These are phyloP conservation scores for Halisarca cf. caerulea DNA, from an alignment of 37 sponge, comb jelly and placozoan species.

Conservation along the genomic window DNA sequence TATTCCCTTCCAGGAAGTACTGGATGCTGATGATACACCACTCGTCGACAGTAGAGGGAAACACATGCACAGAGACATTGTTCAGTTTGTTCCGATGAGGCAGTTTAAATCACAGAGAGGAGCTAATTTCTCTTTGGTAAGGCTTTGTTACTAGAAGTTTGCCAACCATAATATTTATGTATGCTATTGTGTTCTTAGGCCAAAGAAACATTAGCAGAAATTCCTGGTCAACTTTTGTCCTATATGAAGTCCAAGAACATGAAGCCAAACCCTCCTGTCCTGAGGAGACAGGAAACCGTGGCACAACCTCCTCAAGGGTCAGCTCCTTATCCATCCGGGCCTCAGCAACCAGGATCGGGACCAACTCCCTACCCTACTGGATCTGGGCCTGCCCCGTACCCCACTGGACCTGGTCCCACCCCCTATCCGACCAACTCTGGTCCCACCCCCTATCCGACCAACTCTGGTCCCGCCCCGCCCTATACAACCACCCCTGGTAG, in stretches of 20 bases:
- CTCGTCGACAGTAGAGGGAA: slow-evolving; percentile 56
- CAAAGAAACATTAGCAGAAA: slow-evolving; percentile 86
- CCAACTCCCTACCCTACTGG: too few relatives aligned
- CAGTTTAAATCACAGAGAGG: slow-evolving; percentile 51
- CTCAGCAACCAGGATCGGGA: too few relatives aligned
- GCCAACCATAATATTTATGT: too few relatives aligned
- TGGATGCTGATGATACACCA: slow-evolving; percentile 91
- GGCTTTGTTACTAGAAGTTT: not conserved
- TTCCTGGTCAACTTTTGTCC: slow-evolving; percentile 72
- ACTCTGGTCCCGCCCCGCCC: too few relatives aligned
- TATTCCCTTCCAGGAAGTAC: slow-evolving; percentile 48
- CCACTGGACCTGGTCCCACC: too few relatives aligned
- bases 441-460: too few relatives aligned
- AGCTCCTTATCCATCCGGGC: not conserved
- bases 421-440: too few relatives aligned
- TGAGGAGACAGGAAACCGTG: slow-evolving; percentile 31
- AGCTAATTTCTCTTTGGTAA: slow-evolving; percentile 72
- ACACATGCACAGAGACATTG: slow-evolving; percentile 84
- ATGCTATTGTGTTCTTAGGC: too few relatives aligned
- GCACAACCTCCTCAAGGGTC: not conserved
- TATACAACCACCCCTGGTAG: too few relatives aligned
- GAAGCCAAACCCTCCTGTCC: slow-evolving; percentile 79
- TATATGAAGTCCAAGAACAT: slow-evolving; percentile 68
- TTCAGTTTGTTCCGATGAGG: slow-evolving; percentile 89
- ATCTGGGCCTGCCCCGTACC: too few relatives aligned